Evolutionary conservation across 2,113 vertebrate genomes (phyloP).

Genomic region (Melanerpes aurifrons): DNA sequence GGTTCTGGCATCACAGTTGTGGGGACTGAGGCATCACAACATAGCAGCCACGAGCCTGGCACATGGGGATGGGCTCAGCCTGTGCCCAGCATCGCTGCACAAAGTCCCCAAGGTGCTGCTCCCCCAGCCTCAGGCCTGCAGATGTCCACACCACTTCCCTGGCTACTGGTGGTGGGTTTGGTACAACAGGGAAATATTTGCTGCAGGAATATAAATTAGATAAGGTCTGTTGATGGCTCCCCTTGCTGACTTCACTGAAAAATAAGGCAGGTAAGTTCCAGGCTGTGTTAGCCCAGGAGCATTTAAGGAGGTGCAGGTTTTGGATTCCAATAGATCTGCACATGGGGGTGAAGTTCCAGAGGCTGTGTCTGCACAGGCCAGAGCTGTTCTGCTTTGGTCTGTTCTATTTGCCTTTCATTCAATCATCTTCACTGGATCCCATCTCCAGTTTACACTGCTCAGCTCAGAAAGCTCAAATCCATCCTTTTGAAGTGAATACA

Average conservation of each 20-base stretch:
- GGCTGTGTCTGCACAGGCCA: no score
- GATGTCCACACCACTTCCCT: background rate
- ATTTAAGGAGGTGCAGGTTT: background rate
- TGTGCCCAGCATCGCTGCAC: no score
- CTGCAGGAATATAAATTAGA: fast-evolving
- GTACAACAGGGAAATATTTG: background rate
- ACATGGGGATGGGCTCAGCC: background rate
- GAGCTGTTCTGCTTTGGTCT: background rate
- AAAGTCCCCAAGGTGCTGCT: background rate
- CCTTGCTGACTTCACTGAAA: background rate
- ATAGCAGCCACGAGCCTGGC: no score
- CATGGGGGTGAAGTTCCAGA: fast-evolving
- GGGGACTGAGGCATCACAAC: background rate
- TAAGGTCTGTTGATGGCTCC: no score
- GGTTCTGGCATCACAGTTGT: background rate
- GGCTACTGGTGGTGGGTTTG: background rate
- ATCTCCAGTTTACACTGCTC: background rate
- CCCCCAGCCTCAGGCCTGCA: background rate
- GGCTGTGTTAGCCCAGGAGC: background rate
- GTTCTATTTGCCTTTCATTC: fast-evolving
- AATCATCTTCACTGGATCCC: fast-evolving
- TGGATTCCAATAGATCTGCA: fast-evolving
- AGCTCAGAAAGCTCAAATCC: background rate
- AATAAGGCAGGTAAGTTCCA: fast-evolving
- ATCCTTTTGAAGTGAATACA: background rate